phyloP scores from a whole-genome alignment of 2,888 invertebrate genomes.

The Caenorhabditis zanzibari region DNA sequence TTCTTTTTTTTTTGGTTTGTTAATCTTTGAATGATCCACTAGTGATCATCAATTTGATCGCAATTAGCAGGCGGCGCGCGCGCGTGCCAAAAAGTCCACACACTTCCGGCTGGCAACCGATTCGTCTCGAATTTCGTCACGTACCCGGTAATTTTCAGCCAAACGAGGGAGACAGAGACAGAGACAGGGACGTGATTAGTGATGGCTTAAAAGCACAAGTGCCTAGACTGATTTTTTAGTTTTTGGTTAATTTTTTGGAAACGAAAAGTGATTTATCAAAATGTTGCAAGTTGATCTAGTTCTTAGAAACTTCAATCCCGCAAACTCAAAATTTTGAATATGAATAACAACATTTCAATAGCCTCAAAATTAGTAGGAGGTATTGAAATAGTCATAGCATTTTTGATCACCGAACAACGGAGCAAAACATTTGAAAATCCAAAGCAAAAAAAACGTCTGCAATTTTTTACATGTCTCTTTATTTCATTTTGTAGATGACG shows the following conservation, averaged over 20 bases:
- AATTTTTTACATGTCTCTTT: conserved; percentile 31
- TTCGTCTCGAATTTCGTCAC: conserved; percentile 25
- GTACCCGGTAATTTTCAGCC: conserved; percentile 22
- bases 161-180: neutral
- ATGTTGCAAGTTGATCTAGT: conserved; percentile 4
- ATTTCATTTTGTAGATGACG: conserved; percentile 35
- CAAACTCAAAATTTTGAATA: neutral
- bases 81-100: neutral
- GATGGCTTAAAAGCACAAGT: conserved; percentile 19
- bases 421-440: conserved; percentile 5
- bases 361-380: conserved; percentile 5
- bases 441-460: conserved; percentile 24
- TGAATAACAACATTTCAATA: conserved; percentile 20
- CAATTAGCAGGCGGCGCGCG: conserved; percentile 8
- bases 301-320: neutral
- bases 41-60: conserved; percentile 5
- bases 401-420: conserved; percentile 16
- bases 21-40: conserved; percentile 10
- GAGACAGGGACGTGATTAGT: conserved; percentile 19
- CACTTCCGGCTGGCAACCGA: conserved; percentile 6
- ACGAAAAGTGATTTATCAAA: neutral
- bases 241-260: neutral
- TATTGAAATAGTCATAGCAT: conserved; percentile 8
- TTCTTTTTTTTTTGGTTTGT: neutral
- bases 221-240: conserved; percentile 9